phyloP scores from a whole-genome alignment of 2,797 vertebrate species.

The Gastrophryne carolinensis region DNA sequence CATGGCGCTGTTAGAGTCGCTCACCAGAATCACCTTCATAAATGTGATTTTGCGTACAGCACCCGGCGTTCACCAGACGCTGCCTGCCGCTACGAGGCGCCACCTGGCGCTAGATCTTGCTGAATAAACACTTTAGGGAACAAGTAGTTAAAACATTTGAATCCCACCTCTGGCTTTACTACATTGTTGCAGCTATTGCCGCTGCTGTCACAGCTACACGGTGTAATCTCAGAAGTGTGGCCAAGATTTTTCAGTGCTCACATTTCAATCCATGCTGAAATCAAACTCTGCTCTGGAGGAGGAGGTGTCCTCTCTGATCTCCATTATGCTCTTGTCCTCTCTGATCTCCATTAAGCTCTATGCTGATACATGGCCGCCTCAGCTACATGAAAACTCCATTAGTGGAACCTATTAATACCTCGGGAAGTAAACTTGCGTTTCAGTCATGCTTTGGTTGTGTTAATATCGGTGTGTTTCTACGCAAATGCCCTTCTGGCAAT shows the following conservation, averaged over 20 bases:
- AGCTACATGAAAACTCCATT: slow-evolving; percentile 34
- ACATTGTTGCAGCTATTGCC: neutral
- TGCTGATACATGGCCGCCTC: slow-evolving; percentile 11
- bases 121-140: no score
- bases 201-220: neutral
- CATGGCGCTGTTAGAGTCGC: no score
- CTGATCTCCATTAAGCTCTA: neutral
- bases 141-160: no score
- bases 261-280: slow-evolving; percentile 13
- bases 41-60: no score
- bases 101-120: no score
- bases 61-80: no score
- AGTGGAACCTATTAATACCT: slow-evolving; percentile 27
- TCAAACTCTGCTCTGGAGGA: slow-evolving; percentile 3
- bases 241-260: neutral
- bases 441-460: slow-evolving; percentile 1
- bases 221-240: slow-evolving; percentile 1
- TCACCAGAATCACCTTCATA: no score
- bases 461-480: neutral
- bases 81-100: no score
- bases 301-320: neutral
- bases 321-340: neutral
- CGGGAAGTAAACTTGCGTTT: neutral
- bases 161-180: no score
- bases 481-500: neutral